phyloP scores from a whole-genome alignment of 1,140 invertebrate genomes.

The Diploscapter pachys region DNA sequence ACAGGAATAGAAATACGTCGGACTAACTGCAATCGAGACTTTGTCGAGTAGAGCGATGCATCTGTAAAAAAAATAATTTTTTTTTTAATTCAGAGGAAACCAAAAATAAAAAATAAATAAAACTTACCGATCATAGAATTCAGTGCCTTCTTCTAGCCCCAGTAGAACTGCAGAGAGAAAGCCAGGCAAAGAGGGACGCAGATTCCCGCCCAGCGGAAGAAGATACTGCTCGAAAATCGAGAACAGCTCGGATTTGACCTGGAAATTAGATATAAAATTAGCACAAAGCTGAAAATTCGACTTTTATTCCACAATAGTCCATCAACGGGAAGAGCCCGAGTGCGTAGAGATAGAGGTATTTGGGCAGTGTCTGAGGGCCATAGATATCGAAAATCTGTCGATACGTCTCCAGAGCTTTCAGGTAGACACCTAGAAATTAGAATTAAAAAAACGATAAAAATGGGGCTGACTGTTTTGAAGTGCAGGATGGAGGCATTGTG shows the following conservation, averaged over 20 bases:
- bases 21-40: slow-evolving; percentile 76
- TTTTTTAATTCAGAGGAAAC: background rate
- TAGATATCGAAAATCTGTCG: slow-evolving; percentile 88
- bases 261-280: slow-evolving; percentile 7
- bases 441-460: slow-evolving; percentile 13
- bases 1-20: slow-evolving; percentile 78
- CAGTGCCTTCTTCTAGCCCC: slow-evolving; percentile 83
- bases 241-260: slow-evolving; percentile 75
- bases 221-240: slow-evolving; percentile 88
- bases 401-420: slow-evolving; percentile 88
- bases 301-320: slow-evolving; percentile 81
- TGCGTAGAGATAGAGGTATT: slow-evolving; percentile 63
- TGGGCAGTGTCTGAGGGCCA: slow-evolving; percentile 77
- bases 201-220: slow-evolving; percentile 74
- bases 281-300: background rate
- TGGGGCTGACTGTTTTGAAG: slow-evolving; percentile 69
- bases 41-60: slow-evolving; percentile 65
- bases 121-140: slow-evolving; percentile 73
- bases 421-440: slow-evolving; percentile 70
- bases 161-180: slow-evolving; percentile 79
- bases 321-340: slow-evolving; percentile 81
- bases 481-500: slow-evolving; percentile 90
- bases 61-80: too few relatives aligned
- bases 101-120: background rate
- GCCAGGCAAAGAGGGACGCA: slow-evolving; percentile 80